phyloP scores from a whole-genome alignment of 2,797 vertebrate genomes.

The Chanos chanos region DNA sequence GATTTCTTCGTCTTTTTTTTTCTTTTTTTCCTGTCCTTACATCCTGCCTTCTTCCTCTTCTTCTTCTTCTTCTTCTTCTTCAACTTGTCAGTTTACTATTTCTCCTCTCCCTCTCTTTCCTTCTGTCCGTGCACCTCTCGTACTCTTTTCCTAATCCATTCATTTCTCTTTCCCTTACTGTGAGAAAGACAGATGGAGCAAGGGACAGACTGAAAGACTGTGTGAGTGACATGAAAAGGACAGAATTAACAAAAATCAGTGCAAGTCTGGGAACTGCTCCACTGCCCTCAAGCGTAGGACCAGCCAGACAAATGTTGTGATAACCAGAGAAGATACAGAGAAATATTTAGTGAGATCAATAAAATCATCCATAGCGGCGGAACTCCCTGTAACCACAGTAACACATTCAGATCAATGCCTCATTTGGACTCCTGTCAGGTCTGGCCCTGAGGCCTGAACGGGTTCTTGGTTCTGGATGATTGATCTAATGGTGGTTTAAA shows the following conservation, averaged over 20 bases:
- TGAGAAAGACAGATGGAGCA: background rate
- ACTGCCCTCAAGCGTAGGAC: background rate
- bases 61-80: too few species aligned
- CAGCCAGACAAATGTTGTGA: background rate
- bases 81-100: too few species aligned
- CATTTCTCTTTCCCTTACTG: too few species aligned
- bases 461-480: constrained; percentile 1
- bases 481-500: background rate
- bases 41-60: too few species aligned
- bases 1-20: too few species aligned
- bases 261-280: background rate
- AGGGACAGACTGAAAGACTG: background rate
- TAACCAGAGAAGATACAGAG: constrained; percentile 11
- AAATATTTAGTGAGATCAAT: constrained; percentile 44
- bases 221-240: background rate
- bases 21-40: too few species aligned
- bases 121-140: too few species aligned
- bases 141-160: too few species aligned
- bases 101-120: too few species aligned
- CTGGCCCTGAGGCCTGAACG: background rate
- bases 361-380: constrained; percentile 22
- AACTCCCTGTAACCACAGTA: constrained; percentile 9
- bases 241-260: too few species aligned
- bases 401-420: constrained; percentile 31
- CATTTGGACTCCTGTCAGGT: constrained; percentile 6